These are phyloP conservation scores for Gasterosteus nipponicus DNA, from an alignment of 2,113 vertebrate genomes.

Conservation along the genomic window DNA sequence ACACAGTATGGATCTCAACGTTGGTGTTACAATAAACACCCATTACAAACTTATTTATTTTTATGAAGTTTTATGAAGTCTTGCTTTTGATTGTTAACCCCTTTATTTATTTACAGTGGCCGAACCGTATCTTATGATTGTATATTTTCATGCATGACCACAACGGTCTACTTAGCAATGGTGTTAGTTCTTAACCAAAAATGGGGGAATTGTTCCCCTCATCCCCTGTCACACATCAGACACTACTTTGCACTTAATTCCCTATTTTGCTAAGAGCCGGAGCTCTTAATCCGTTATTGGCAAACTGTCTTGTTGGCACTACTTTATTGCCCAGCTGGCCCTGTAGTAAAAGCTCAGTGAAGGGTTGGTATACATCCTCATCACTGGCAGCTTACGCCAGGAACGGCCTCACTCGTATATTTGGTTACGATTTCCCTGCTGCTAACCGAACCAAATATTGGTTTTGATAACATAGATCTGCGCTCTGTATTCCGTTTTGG, in stretches of 20 bases:
- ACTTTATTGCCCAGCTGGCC: slow-evolving; percentile 28
- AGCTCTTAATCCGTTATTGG: slow-evolving; percentile 54
- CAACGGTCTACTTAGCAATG: too few species aligned
- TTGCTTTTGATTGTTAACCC: background rate
- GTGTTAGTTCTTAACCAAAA: background rate
- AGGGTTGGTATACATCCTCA: slow-evolving; percentile 2
- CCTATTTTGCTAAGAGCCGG: slow-evolving; percentile 28
- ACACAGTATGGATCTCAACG: background rate
- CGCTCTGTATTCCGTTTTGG: background rate
- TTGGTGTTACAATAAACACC: background rate
- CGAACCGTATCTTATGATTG: background rate
- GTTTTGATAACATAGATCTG: background rate
- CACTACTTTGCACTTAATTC: slow-evolving; percentile 23
- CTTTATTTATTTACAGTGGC: background rate
- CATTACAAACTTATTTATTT: too few species aligned
- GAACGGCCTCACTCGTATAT: background rate
- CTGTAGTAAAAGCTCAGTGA: slow-evolving; percentile 13
- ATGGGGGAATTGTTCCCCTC: background rate
- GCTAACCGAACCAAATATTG: background rate
- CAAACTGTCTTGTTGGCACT: slow-evolving; percentile 44
- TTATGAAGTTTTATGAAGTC: background rate
- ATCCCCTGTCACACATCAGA: slow-evolving; percentile 12
- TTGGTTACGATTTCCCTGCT: background rate
- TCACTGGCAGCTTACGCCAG: slow-evolving; percentile 5
- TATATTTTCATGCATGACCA: background rate